phyloP scores from a whole-genome alignment of 2,113 vertebrate species.

The Argyrosomus japonicus region DNA sequence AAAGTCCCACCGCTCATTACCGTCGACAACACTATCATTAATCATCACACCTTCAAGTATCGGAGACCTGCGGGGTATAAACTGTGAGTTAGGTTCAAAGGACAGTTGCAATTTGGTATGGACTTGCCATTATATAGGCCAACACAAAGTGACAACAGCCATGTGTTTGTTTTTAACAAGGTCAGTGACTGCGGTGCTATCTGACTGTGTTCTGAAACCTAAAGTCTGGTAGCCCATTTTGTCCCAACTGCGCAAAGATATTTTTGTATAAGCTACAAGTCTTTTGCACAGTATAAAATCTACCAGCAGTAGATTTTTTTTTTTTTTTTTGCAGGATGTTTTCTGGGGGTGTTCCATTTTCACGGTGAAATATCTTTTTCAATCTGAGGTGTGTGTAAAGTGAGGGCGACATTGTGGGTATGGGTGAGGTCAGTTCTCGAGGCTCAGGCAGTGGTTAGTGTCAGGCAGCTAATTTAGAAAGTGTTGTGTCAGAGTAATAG shows the following conservation, averaged over 20 bases:
- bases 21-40: conserved; percentile 49
- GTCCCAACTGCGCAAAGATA: neutral
- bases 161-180: conserved; percentile 24
- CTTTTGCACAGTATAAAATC: neutral
- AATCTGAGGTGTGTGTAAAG: neutral
- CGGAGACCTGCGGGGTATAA: conserved; percentile 30
- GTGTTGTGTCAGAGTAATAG: conserved; percentile 71
- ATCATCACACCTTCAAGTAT: conserved; percentile 60
- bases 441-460: conserved; percentile 41
- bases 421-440: conserved; percentile 32
- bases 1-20: conserved; percentile 57
- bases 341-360: neutral
- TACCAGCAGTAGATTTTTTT: neutral
- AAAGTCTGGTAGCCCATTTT: neutral
- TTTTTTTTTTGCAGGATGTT: neutral
- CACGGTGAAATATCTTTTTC: neutral
- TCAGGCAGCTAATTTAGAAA: conserved; percentile 70
- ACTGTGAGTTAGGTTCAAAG: conserved; percentile 33
- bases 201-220: neutral
- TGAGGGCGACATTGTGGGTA: conserved; percentile 15
- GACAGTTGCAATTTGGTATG: neutral
- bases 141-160: conserved; percentile 33
- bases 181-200: neutral
- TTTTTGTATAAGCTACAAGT: neutral
- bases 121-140: conserved; percentile 43